These are phyloP conservation scores for Hemiscyllium ocellatum DNA, from an alignment of 2,113 vertebrate genomes.

Conservation along the genomic window DNA sequence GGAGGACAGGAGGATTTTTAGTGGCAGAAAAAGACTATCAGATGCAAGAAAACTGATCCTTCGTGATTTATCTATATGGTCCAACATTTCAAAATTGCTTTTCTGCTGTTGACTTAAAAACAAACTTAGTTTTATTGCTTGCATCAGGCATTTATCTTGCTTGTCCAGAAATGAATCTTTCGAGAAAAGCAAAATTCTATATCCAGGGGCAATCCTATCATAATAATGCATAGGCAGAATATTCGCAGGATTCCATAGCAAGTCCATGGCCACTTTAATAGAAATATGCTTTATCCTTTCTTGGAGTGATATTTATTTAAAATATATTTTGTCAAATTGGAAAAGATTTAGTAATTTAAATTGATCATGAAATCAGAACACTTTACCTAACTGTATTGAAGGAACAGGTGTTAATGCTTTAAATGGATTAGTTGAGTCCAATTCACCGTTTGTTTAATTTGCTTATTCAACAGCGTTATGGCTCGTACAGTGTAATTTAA, in stretches of 20 bases:
- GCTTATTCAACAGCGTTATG: neutral
- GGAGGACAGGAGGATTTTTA: neutral
- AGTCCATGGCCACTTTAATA: neutral
- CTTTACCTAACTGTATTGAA: neutral
- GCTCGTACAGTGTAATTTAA: neutral
- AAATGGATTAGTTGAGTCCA: neutral
- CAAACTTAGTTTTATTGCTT: conserved; percentile 13
- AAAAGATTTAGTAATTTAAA: neutral
- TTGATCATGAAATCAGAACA: neutral
- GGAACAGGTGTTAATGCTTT: neutral
- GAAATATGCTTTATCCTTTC: neutral
- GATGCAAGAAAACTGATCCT: neutral
- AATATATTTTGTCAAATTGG: neutral
- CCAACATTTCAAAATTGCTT: neutral
- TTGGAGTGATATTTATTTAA: neutral
- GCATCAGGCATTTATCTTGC: conserved; percentile 14
- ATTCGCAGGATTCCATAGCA: neutral
- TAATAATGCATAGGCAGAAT: conserved; percentile 3
- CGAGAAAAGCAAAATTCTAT: neutral
- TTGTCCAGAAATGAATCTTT: conserved; percentile 2
- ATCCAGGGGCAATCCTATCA: neutral
- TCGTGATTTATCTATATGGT: neutral
- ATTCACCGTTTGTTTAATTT: neutral
- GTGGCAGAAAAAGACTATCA: neutral
- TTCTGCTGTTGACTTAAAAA: neutral